Base-by-base conservation (phyloP, 2,797 vertebrate genomes). In the Rhabdophis nuchalis region DNA sequence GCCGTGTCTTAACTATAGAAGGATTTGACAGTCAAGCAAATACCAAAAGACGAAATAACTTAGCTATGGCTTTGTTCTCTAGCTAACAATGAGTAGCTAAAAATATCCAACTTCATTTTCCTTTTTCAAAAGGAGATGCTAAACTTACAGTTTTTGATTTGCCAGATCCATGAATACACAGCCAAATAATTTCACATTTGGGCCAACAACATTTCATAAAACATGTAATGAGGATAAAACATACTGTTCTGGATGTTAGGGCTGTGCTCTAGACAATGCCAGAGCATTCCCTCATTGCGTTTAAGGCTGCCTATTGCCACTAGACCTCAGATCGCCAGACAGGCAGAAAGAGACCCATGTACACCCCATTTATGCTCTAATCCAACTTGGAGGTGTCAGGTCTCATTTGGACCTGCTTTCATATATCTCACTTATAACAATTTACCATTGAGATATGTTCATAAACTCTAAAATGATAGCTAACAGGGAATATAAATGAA, bases 71-170 rank as follows among this genome's bases (percentile, higher is more conserved):
- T 97, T 97, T 97, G 96, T 96, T 96, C 95, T 96, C 61, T 95
- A 94, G 93, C 95, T 97, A 96, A 97, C 96, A 97, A 97, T 96
- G 96, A 96, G 96, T 96, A 97, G 96, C 96, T 97, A 97, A 97
- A 97, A 97, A 97, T 97, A 97, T 93, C 96, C 0, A 52, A 94
- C 95, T 96, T 97, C 96, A 95, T 97, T 97, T 96, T 95, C 95
- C 93, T 96, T 93, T 96, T 94, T 96, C 93, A 93, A 96, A 93
- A 94, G 94, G 92, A 95, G 95, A 96, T 92, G 89, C 95, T 97
- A 94, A 93, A 20, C 68, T 41, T 95, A 68, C 94, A 25, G 93
- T 95, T 93, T 90, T 93, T 91, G 92, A 88, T 96, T 96, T 95
- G 96, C 96, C 96, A 96, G 91, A 96, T 93, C 94, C 20, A 27